A percentile compares a stretch with the other conserved stretches of the same genome.
Evolutionary conservation across 2,888 invertebrate species (phyloP).

Genomic region (Troilus luridus): DNA sequence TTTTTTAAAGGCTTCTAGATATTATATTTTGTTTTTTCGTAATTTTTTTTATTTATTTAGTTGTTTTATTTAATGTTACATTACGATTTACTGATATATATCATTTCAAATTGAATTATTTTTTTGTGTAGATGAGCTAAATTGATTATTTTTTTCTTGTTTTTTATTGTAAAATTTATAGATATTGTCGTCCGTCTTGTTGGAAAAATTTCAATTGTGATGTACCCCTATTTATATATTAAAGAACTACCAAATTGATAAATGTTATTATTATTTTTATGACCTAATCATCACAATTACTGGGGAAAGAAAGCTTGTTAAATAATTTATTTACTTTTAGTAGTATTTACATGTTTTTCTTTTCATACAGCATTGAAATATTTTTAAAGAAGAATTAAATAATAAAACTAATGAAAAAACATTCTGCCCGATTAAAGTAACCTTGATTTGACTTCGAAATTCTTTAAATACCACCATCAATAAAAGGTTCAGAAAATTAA

Average conservation of each 20-base stretch:
- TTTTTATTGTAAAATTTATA: background rate
- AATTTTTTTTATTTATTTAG: too few species aligned
- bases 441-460: too few species aligned
- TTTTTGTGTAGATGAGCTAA: background rate
- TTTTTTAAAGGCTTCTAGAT: constrained; percentile 29
- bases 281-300: too few species aligned
- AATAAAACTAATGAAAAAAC: too few species aligned
- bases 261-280: background rate
- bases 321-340: too few species aligned
- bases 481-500: too few species aligned
- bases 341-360: too few species aligned
- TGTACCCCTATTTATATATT: background rate
- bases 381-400: too few species aligned
- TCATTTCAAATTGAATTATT: background rate
- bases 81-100: background rate
- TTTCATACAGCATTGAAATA: too few species aligned
- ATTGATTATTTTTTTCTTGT: background rate
- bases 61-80: background rate
- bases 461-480: too few species aligned
- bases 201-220: background rate
- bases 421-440: too few species aligned
- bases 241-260: background rate
- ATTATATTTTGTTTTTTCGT: background rate
- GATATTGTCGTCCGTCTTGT: background rate
- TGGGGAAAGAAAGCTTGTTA: too few species aligned